Evolutionary conservation across 2,888 invertebrate genomes (phyloP), one percentile per base, ranked within the genome.

Genomic region (Protula sp.): DNA sequence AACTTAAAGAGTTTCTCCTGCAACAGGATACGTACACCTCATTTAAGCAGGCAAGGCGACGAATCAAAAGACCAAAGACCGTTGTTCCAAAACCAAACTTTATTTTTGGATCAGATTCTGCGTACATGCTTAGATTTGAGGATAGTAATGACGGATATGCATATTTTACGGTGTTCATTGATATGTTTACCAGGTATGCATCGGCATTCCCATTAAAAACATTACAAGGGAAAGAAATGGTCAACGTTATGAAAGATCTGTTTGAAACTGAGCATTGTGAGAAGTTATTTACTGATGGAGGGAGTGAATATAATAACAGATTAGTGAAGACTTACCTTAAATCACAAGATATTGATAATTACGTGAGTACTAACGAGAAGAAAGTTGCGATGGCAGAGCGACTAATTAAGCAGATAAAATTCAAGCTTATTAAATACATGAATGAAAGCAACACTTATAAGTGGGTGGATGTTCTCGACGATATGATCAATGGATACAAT

Each of bases 131-230:
- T n/a, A n/a, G n/a, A n/a, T n/a, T n/a, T n/a, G n/a, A n/a, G n/a
- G n/a, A n/a, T n/a, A n/a, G n/a, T n/a, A n/a, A n/a, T n/a, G n/a
- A n/a, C n/a, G n/a, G n/a, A n/a, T n/a, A n/a, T n/a, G n/a, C n/a
- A n/a, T n/a, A n/a, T n/a, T n/a, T n/a, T n/a, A n/a, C n/a, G n/a
- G n/a, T n/a, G n/a, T n/a, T n/a, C n/a, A n/a, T n/a, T n/a, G n/a
- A n/a, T n/a, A n/a, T n/a, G n/a, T n/a, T n/a, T n/a, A n/a, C n/a
- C n/a, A n/a, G n/a, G n/a, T 58, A 54, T 45, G 31, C 45, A 3
- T 58, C 45, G 53, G 47, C 50, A 3, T 22, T 30, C 2, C 58
- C 58, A 24, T 24, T 58, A 26, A 58, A 54, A 38, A 58, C 52
- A 5, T 38, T 50, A 26, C 5, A 14, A 3, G 22, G 45, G 2